Base-by-base conservation (phyloP, 2,888 invertebrate species). In the Eulithis prunata region DNA sequence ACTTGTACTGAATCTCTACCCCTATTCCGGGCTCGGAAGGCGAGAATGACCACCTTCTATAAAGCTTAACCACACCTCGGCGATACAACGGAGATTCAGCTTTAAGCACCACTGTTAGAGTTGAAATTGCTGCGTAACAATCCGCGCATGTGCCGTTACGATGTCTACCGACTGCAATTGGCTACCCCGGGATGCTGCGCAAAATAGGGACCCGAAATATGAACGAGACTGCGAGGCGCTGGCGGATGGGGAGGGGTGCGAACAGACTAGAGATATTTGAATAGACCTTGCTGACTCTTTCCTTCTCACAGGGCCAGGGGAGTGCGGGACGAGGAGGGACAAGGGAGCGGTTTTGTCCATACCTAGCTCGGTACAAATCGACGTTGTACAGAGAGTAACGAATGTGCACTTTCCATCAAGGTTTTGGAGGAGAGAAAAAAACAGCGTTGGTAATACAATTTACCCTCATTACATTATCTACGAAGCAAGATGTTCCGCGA, bases 141-240 rank as follows among this genome's bases (percentile, higher is more conserved):
- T 2, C 21, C 69, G 72, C 75, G 75, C 64, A 77, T 90, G 81
- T 67, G 86, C 77, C 84, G 69, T 85, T 89, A 77, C 78, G 83
- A 86, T 86, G 92, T 92, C 93, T 94, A 88, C 90, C 83, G 80
- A 87, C 87, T 89, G 89, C 86, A 87, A 86, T 90, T 89, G 84
- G 85, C 87, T 86, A 89, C 91, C 92, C 92, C 90, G 93, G 93
- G 94, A 94, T 93, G 94, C 94, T 94, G 94, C 94, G 94, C 93
- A 92, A 91, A 91, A 92, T 92, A 91, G 92, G 90, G 93, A 88
- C 90, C 90, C 92, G 90, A 91, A 93, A 93, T 92, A 91, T 93
- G 90, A 90, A 92, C 92, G 93, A 93, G 94, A 93, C 93, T 90
- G 93, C 93, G 86, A 90, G 93, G 92, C 91, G 93, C 92, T 89